These are phyloP conservation scores for Zele albiditarsus DNA, from an alignment of 2,888 invertebrate species.

Conservation along the genomic window DNA sequence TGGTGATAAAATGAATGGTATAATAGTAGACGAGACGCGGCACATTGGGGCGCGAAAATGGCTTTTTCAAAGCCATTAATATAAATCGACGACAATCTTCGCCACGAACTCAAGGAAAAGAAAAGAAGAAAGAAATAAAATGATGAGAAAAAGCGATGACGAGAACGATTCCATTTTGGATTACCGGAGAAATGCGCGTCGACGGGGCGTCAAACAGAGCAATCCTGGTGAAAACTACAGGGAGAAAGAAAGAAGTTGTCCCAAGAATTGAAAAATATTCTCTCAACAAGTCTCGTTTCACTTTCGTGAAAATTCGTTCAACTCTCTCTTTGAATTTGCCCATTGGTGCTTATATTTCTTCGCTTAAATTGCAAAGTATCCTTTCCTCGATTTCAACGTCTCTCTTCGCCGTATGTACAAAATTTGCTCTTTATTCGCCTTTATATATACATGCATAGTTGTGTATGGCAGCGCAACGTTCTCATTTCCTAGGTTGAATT, in stretches of 20 bases:
- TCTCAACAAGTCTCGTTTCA: slow-evolving; percentile 37
- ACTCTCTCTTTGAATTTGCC: slow-evolving; percentile 43
- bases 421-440: slow-evolving; percentile 26
- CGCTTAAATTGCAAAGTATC: slow-evolving; percentile 52
- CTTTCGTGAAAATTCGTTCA: slow-evolving; percentile 45
- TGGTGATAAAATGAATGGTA: slow-evolving; percentile 27
- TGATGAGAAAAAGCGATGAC: slow-evolving; percentile 22
- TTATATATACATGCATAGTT: background rate
- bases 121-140: background rate
- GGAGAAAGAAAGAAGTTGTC: slow-evolving; percentile 28
- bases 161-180: slow-evolving; percentile 46
- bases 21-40: slow-evolving; percentile 24
- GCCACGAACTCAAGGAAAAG: background rate
- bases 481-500: slow-evolving; percentile 42
- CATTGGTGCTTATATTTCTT: slow-evolving; percentile 47
- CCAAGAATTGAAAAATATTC: slow-evolving; percentile 49
- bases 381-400: slow-evolving; percentile 47
- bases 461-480: background rate
- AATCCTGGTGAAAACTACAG: slow-evolving; percentile 35
- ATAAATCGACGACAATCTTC: slow-evolving; percentile 48
- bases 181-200: slow-evolving; percentile 26
- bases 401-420: slow-evolving; percentile 30
- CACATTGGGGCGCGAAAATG: slow-evolving; percentile 37
- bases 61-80: slow-evolving; percentile 42
- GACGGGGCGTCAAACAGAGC: slow-evolving; percentile 15